Base-by-base conservation (phyloP, 2,113 vertebrate species). In the Vulpes lagopus region DNA sequence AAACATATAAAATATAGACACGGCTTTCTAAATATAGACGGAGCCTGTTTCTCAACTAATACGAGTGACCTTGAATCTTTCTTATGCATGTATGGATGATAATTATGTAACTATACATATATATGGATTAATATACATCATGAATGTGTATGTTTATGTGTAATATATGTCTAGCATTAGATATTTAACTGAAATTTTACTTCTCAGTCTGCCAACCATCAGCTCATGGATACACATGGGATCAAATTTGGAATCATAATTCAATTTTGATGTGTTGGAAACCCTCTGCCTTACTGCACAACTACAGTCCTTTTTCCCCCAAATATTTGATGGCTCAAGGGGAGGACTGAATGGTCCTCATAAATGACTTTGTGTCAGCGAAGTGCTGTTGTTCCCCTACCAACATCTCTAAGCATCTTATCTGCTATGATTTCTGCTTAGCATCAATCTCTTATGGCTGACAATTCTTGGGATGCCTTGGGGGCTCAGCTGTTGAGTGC, bases 281-380 rank as follows among this genome's bases (percentile, higher is more conserved):
- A 15, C 30, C 32, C 9, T 60, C 20, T 35, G 2, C 8, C 17
- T 17, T 30, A 49, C 19, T 35, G 2, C 5, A 55, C 8, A 57
- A 49, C 11, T n/a, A 35, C 0, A 25, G 3, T 17, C 11, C 0
- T 51, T 64, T 93, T 30, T 3, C 15, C 7, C 9, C 3, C 20
- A 76, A 23, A 59, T 16, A 1, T 60, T 6, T n/a, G 8, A 60
- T 2, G 16, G 8, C 11, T 30, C 32, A 32, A n/a, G 15, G 1
- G 4, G 64, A 81, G 53, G 16, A n/a, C 27, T 53, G 25, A 30
- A 1, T 11, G 60, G 15, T 55, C n/a, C 22, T 85, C 55, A 93
- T 57, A 85, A 86, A 62, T 32, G 74, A 67, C 30, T 55, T 55
- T 57, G 51, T 30, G 17, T 57, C 85, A 27, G 14, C 1, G 65